Evolutionary conservation across 1,140 invertebrate genomes (phyloP).

Genomic region (Macrocentrus cingulum): DNA sequence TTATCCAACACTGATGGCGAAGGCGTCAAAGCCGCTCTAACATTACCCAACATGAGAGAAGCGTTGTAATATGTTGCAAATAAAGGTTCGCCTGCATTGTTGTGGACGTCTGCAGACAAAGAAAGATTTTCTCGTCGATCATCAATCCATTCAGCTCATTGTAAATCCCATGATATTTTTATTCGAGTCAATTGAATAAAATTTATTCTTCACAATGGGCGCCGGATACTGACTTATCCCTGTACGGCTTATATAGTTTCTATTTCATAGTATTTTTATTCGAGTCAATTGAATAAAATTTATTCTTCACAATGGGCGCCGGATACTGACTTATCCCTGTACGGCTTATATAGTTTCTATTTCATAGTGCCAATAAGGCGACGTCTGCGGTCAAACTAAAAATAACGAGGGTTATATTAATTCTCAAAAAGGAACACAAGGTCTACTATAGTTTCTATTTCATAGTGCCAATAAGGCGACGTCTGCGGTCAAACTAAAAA

Average conservation of each 20-base stretch:
- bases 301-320: too few relatives aligned
- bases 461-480: background rate
- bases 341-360: too few relatives aligned
- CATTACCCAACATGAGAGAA: background rate
- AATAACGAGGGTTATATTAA: slow-evolving; percentile 16
- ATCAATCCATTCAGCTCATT: background rate
- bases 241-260: too few relatives aligned
- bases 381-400: slow-evolving; percentile 17
- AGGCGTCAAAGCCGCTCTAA: background rate
- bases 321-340: too few relatives aligned
- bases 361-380: background rate
- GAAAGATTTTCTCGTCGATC: background rate
- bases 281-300: background rate
- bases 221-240: too few relatives aligned
- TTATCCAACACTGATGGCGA: background rate
- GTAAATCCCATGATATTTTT: background rate
- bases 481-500: slow-evolving; percentile 20
- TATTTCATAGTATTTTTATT: background rate
- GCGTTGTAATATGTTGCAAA: background rate
- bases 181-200: background rate
- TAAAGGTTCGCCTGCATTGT: background rate
- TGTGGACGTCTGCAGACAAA: background rate
- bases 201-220: too few relatives aligned
- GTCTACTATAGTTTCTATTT: too few relatives aligned
- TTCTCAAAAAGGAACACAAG: slow-evolving; percentile 12